A percentile compares a stretch with the other conserved stretches of the same genome.
phyloP scores from a whole-genome alignment of 2,797 vertebrate species.

The Crocidura indochinensis region DNA sequence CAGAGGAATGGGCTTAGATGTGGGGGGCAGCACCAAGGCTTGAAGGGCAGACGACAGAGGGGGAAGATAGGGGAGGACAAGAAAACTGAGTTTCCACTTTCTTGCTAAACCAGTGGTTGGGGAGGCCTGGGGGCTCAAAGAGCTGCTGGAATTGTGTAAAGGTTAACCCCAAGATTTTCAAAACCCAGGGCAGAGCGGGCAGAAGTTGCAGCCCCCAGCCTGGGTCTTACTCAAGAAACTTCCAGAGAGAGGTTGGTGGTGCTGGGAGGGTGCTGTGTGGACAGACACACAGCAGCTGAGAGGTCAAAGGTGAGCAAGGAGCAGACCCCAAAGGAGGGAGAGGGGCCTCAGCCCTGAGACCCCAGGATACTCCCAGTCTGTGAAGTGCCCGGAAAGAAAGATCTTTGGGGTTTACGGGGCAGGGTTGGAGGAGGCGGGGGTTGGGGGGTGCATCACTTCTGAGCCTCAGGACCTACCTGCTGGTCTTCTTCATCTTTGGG shows the following conservation, averaged over 20 bases:
- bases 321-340: too few relatives aligned
- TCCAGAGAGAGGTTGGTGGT: constrained; percentile 23
- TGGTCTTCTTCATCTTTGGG: too few relatives aligned
- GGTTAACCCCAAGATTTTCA: constrained; percentile 55
- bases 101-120: neutral
- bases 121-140: neutral
- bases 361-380: too few relatives aligned
- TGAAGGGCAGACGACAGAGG: too few relatives aligned
- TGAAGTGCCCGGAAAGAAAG: too few relatives aligned
- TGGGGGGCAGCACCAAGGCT: too few relatives aligned
- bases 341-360: too few relatives aligned
- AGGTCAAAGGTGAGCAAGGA: neutral
- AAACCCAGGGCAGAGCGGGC: constrained; percentile 1
- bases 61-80: neutral
- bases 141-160: constrained; percentile 70
- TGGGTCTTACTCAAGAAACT: constrained; percentile 65
- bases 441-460: too few relatives aligned
- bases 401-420: too few relatives aligned
- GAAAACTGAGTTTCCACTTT: constrained; percentile 41
- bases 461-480: too few relatives aligned
- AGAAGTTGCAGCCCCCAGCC: neutral
- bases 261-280: too few relatives aligned
- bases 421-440: too few relatives aligned
- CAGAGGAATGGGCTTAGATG: neutral
- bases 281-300: constrained; percentile 42